Conservation (phyloP, 2,888 invertebrate species). For the Dolichopus griseipennis region DNA sequence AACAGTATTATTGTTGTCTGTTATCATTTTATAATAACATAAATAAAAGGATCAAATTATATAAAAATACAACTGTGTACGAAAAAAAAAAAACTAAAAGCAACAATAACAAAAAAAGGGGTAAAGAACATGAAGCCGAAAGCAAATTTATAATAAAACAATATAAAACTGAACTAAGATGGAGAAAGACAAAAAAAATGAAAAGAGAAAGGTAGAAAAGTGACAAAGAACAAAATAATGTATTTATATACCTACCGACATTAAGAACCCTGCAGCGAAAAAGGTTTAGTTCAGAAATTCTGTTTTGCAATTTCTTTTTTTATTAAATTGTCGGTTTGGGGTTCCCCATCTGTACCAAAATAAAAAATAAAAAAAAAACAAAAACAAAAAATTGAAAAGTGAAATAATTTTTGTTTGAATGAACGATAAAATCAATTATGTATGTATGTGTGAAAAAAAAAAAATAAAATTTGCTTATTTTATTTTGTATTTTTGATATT, state of each 20-base stretch:
- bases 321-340: too few species aligned
- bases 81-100: background rate
- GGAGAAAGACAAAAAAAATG: too few species aligned
- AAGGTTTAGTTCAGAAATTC: background rate
- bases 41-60: background rate
- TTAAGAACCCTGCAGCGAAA: background rate
- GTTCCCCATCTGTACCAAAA: too few species aligned
- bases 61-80: background rate
- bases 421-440: slow-evolving; percentile 4
- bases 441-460: background rate
- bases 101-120: background rate
- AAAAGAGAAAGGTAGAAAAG: too few species aligned
- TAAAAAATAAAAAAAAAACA: background rate
- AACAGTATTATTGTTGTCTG: background rate
- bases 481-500: too few species aligned
- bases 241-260: background rate
- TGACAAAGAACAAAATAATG: background rate
- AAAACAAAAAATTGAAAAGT: slow-evolving; percentile 1
- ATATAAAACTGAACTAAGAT: too few species aligned
- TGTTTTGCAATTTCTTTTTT: background rate
- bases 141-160: too few species aligned
- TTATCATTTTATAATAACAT: background rate
- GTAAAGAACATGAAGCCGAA: background rate
- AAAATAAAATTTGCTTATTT: too few species aligned
- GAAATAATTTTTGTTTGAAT: slow-evolving; percentile 1